phyloP scores from a whole-genome alignment of 2,888 invertebrate species.

The Iselma pallidipennis region DNA sequence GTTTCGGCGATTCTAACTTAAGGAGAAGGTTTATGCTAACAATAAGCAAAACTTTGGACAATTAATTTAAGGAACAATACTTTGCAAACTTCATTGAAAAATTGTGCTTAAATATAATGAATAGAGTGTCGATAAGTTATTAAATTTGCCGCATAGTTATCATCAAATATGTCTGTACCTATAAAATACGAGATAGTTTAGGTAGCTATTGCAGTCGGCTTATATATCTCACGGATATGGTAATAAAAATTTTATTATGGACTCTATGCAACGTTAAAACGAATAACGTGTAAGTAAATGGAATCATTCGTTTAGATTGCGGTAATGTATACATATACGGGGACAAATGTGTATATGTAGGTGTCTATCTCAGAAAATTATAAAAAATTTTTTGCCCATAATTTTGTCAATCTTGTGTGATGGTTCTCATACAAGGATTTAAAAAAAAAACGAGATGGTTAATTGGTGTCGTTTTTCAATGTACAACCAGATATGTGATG shows the following conservation, averaged over 20 bases:
- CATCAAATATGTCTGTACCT: too few species aligned
- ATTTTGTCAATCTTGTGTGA: not conserved
- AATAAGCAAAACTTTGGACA: not conserved
- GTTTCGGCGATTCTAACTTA: too few species aligned
- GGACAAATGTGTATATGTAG: not conserved
- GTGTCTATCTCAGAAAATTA: not conserved
- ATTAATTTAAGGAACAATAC: too few species aligned
- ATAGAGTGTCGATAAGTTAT: too few species aligned
- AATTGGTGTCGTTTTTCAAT: conserved; percentile 10
- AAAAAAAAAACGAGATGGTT: not conserved
- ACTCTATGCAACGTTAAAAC: not conserved
- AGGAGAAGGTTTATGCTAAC: too few species aligned
- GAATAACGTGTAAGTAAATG: conserved; percentile 6
- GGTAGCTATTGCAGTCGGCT: not conserved
- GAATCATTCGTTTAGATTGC: not conserved
- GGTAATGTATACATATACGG: not conserved
- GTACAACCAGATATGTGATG: not conserved
- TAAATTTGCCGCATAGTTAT: too few species aligned
- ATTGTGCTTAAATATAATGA: too few species aligned
- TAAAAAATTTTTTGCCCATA: not conserved
- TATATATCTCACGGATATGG: conserved; percentile 1
- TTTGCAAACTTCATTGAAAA: too few species aligned
- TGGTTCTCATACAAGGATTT: not conserved
- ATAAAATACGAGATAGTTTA: not conserved
- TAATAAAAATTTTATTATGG: conserved; percentile 3